Conservation (phyloP, 2,797 vertebrate genomes). For the Pelodytes ibericus region DNA sequence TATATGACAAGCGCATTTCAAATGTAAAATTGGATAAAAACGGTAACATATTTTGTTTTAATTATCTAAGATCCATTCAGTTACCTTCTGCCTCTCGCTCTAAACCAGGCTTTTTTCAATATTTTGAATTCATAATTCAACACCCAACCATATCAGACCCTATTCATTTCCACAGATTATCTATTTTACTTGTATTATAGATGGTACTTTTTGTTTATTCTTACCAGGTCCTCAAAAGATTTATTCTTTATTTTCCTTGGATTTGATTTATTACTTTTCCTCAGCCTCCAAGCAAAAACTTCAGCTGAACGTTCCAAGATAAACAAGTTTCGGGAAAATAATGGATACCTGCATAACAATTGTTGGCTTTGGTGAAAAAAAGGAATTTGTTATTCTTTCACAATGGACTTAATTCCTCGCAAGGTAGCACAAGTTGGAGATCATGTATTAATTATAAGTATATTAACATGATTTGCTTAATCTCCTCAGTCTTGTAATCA, state of each 20-base stretch:
- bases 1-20: too few relatives aligned
- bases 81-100: too few relatives aligned
- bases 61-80: too few relatives aligned
- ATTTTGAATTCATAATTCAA: too few relatives aligned
- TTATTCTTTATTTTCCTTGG: slow-evolving; percentile 29
- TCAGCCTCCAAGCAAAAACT: slow-evolving; percentile 71
- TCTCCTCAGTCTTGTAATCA: neutral
- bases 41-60: too few relatives aligned
- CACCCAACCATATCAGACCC: neutral
- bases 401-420: slow-evolving; percentile 10
- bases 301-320: slow-evolving; percentile 70
- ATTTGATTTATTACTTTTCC: slow-evolving; percentile 46
- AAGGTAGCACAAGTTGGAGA: slow-evolving; percentile 9
- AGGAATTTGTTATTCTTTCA: slow-evolving; percentile 64
- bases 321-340: slow-evolving; percentile 66
- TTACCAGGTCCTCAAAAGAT: slow-evolving; percentile 25
- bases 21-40: too few relatives aligned
- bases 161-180: slow-evolving; percentile 6
- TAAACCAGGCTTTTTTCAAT: too few relatives aligned
- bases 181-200: neutral
- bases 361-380: slow-evolving; percentile 67
- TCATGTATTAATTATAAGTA: neutral
- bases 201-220: slow-evolving; percentile 3
- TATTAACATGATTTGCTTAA: neutral
- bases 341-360: slow-evolving; percentile 70